A percentile compares a stretch with the other conserved stretches of the same genome.
These are phyloP conservation scores for Drosophila nr. fundita DNA, from an alignment of 2,888 invertebrate species.

Conservation along the genomic window DNA sequence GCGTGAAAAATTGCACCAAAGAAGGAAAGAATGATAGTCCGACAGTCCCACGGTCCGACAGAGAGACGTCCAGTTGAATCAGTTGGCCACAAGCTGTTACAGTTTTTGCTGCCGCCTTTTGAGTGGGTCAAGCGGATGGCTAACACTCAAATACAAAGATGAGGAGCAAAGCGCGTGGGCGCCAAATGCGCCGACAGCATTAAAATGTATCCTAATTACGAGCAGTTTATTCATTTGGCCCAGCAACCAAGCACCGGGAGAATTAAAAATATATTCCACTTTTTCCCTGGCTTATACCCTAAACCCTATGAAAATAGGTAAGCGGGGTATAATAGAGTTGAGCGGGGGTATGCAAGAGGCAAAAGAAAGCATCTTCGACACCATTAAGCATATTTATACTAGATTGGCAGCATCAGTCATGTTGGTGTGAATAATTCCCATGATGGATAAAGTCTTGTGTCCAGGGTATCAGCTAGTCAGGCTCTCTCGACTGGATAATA, in stretches of 20 bases:
- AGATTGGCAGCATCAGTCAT: not conserved
- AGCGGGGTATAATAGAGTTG: not conserved
- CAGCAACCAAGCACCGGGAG: constrained; percentile 37
- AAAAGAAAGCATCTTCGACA: not conserved
- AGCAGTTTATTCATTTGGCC: constrained; percentile 75
- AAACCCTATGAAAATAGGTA: not conserved
- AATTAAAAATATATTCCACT: constrained; percentile 61
- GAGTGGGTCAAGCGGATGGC: constrained; percentile 68
- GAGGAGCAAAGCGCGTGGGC: constrained; percentile 20
- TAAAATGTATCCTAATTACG: constrained; percentile 82
- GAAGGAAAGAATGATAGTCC: not conserved
- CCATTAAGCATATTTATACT: not conserved
- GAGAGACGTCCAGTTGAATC: constrained; percentile 18
- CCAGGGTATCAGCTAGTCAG: not conserved
- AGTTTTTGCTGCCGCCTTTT: constrained; percentile 47
- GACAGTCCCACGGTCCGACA: not conserved
- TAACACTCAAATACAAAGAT: constrained; percentile 48
- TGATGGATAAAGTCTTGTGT: not conserved
- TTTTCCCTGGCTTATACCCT: constrained; percentile 8
- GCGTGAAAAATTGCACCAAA: constrained; percentile 73
- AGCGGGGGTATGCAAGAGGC: not conserved
- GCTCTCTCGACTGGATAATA: not conserved
- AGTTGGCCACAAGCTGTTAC: constrained; percentile 58
- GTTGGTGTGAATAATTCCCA: not conserved
- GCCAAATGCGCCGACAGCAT: constrained; percentile 60